Base-by-base conservation (phyloP, 92 coral and sea anemone species). In the Pocillopora meandrina region DNA sequence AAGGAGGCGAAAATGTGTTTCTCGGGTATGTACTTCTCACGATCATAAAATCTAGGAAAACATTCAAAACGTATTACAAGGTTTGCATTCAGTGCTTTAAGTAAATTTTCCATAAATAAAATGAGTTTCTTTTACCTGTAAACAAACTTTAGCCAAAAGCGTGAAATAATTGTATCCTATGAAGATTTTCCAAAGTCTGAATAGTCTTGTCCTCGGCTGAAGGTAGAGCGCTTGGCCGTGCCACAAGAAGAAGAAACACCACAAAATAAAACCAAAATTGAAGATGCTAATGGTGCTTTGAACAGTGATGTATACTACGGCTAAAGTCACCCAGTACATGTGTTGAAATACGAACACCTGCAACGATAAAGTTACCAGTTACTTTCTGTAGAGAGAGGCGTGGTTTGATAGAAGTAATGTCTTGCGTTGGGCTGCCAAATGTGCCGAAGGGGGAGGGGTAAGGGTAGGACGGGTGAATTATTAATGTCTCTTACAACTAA, bases 171-270 rank as follows among this genome's bases (percentile, higher is more conserved):
- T 96, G 88, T 96, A 96, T 31, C 99, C 98, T 58, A 96, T 92
- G 77, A 96, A 96, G 10, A 93, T 87, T 72, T 96, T 96, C 99
- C 99, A 96, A 78, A 95, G 85, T 42, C 86, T 79, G 55, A 94
- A 87, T 20, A 96, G 91, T 75, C 93, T 95, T 56, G 88, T 87
- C 65, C 90, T 85, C n/a, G 93, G 98, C 76, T 96, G 95, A 19
- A 94, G 90, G 80, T 96, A 96, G 66, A 96, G 94, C 21, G 99
- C 98, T 76, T 96, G 99, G 0, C 99, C 99, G 67, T 96, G 99
- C 99, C 99, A 96, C 63, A 96, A 86, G 87, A 96, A 96, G 97
- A 92, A 96, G 79, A 96, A 96, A 21, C 99, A 96, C 93, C 98
- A 95, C 11, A 96, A 86, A 36, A 94, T 92, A 69, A 96, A 96